Conservation (phyloP, 2,113 vertebrate genomes). For the western clawed frog (Xenopus tropicalis) region DNA sequence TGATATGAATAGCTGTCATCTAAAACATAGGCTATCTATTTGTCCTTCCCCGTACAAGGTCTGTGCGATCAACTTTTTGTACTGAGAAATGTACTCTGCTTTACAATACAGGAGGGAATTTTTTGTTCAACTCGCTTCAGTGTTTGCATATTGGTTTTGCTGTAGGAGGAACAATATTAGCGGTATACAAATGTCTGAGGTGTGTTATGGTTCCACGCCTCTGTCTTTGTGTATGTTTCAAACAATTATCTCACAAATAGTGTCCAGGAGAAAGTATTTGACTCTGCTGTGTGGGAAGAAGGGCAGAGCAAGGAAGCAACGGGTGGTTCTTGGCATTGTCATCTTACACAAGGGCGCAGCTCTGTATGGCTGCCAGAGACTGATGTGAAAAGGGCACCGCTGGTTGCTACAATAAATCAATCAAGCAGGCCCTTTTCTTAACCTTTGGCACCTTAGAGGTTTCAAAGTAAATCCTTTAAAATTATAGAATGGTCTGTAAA, state of each 20-base stretch:
- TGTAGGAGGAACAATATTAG: not conserved
- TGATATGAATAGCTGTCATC: too few species aligned
- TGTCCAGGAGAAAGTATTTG: constrained; percentile 22
- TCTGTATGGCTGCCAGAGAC: constrained; percentile 13
- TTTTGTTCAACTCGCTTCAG: not conserved
- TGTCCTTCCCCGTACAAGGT: too few species aligned
- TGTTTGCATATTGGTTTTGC: constrained; percentile 26
- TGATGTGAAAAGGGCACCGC: constrained; percentile 17
- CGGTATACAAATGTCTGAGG: constrained; percentile 2
- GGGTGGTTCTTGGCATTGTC: constrained; percentile 21
- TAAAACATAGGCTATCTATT: too few species aligned
- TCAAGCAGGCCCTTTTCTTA: not conserved
- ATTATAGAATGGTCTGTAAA: too few species aligned
- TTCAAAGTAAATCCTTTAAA: too few species aligned
- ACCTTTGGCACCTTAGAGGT: too few species aligned
- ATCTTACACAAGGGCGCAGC: not conserved
- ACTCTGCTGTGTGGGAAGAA: constrained; percentile 32
- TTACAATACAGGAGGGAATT: too few species aligned
- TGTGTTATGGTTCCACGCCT: constrained; percentile 22
- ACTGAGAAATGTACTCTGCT: too few species aligned
- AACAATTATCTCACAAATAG: not conserved
- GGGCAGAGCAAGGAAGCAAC: constrained; percentile 43
- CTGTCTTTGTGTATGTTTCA: not conserved
- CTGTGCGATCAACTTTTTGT: too few species aligned
- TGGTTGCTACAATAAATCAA: constrained; percentile 10